Evolutionary conservation across 2,888 invertebrate genomes (phyloP).

Genomic region (Dicroscelio sp.): DNA sequence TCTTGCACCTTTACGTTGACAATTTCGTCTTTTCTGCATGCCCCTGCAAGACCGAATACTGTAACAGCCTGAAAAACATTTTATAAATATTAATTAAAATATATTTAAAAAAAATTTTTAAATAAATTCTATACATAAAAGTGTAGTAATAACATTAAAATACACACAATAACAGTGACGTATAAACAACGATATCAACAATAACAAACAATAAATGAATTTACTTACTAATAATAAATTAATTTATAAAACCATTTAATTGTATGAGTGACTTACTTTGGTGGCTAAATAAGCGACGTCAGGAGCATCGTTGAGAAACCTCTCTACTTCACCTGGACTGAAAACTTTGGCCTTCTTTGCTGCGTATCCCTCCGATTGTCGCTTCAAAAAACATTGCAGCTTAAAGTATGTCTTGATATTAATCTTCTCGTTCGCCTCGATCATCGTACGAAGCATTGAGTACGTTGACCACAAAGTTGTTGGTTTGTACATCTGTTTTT

Average conservation of each 20-base stretch:
- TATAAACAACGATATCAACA: too few relatives aligned
- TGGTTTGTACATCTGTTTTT: not conserved
- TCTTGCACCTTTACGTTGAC: slow-evolving; percentile 36
- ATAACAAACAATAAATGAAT: too few relatives aligned
- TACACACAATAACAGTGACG: too few relatives aligned
- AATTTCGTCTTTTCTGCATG: slow-evolving; percentile 33
- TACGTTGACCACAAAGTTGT: slow-evolving; percentile 35
- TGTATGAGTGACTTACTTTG: slow-evolving; percentile 40
- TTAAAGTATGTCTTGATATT: slow-evolving; percentile 61
- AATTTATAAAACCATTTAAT: not conserved
- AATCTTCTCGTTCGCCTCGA: slow-evolving; percentile 53
- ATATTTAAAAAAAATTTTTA: not conserved
- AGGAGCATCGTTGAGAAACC: slow-evolving; percentile 58
- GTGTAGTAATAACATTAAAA: too few relatives aligned
- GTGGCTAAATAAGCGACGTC: slow-evolving; percentile 55
- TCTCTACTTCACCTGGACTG: slow-evolving; percentile 40
- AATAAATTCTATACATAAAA: not conserved
- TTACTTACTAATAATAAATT: not conserved
- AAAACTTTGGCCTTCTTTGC: slow-evolving; percentile 65
- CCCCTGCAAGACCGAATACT: slow-evolving; percentile 25
- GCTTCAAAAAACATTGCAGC: slow-evolving; percentile 52
- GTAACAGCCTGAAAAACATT: slow-evolving; percentile 26
- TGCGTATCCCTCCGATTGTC: slow-evolving; percentile 43
- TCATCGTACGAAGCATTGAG: slow-evolving; percentile 62
- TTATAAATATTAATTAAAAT: not conserved